Percentiles rank a stretch among this genome's conserved stretches.
These are phyloP conservation scores for Nothobranchius furzeri DNA, from an alignment of 2,113 vertebrate species.

Conservation along the genomic window DNA sequence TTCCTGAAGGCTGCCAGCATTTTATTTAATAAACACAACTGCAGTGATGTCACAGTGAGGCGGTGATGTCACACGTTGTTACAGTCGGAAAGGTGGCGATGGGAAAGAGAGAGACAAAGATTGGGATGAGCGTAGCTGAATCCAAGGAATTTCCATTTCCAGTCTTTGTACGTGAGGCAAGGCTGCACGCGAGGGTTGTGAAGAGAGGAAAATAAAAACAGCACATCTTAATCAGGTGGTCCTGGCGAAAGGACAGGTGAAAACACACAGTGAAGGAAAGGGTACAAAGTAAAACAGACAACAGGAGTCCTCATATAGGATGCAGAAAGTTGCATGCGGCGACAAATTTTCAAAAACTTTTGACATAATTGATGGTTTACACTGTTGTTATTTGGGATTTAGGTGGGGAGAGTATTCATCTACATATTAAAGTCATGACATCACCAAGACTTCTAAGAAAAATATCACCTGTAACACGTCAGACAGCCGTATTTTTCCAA, in stretches of 20 bases:
- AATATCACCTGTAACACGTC: no score
- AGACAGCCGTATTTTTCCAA: no score
- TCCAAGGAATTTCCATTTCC: constrained; percentile 27
- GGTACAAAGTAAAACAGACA: neutral
- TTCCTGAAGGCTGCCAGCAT: constrained; percentile 75
- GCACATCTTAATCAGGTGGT: constrained; percentile 54
- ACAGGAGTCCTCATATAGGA: neutral
- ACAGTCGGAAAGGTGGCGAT: constrained; percentile 43
- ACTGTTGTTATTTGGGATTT: neutral
- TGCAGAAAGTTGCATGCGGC: neutral
- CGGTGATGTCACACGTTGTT: constrained; percentile 69
- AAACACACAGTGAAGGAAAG: neutral
- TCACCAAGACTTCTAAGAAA: no score
- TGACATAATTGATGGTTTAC: no score
- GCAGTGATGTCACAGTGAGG: constrained; percentile 71
- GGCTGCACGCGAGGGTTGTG: constrained; percentile 19
- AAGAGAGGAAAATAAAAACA: constrained; percentile 39
- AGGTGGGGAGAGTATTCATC: neutral
- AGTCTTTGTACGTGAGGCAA: neutral
- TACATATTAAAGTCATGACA: neutral
- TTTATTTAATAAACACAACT: constrained; percentile 76
- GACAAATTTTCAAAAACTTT: neutral
- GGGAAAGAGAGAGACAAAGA: constrained; percentile 16
- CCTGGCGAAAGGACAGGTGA: constrained; percentile 22
- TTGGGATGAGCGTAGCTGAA: constrained; percentile 1